These are phyloP conservation scores for Tupaia chinensis DNA, from an alignment of 2,113 vertebrate genomes.

Conservation along the genomic window DNA sequence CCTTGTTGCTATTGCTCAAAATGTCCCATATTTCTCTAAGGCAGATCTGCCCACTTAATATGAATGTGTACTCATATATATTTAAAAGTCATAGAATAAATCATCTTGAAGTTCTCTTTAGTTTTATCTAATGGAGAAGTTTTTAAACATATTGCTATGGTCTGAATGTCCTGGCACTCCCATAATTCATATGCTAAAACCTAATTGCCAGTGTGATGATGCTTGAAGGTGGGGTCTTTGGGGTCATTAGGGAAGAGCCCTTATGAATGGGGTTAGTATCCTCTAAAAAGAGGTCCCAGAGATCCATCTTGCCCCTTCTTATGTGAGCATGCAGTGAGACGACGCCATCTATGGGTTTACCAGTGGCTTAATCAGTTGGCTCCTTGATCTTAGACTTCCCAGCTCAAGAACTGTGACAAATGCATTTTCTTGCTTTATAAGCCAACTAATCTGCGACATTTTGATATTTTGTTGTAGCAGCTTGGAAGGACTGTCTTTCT, in stretches of 20 bases:
- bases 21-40: background rate
- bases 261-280: background rate
- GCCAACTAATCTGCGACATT: background rate
- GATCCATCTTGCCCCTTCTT: too few species aligned
- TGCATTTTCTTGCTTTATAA: background rate
- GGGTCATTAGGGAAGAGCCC: background rate
- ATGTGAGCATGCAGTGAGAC: background rate
- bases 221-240: background rate
- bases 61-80: background rate
- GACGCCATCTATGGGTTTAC: background rate
- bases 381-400: background rate
- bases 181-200: background rate
- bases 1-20: background rate
- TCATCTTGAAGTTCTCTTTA: background rate
- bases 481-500: background rate
- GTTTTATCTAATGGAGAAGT: background rate
- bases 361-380: background rate
- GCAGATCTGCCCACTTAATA: constrained; percentile 3
- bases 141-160: background rate
- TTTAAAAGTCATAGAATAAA: background rate
- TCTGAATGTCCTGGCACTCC: background rate
- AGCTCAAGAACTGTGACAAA: background rate
- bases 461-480: too few species aligned
- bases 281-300: background rate
- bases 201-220: background rate